These are phyloP conservation scores for Stramonita haemastoma DNA, from an alignment of 2,888 invertebrate species.

Conservation along the genomic window DNA sequence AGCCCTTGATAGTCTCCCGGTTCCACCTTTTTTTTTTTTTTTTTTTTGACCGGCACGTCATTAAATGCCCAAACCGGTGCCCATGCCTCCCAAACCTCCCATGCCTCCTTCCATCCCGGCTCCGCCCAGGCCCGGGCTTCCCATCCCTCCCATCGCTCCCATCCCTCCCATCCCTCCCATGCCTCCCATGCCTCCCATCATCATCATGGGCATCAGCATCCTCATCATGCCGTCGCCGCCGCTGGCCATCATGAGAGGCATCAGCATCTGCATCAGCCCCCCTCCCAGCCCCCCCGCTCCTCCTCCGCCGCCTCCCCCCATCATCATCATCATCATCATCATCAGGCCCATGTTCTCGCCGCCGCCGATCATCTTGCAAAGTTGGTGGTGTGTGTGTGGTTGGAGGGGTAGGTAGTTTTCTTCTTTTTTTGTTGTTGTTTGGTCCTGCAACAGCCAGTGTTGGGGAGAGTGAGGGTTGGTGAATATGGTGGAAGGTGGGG, in stretches of 20 bases:
- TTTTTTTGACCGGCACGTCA: background rate
- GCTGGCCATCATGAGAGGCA: background rate
- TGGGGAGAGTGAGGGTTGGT: background rate
- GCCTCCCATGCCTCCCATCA: conserved; percentile 24
- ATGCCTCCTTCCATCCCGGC: background rate
- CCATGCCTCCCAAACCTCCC: conserved; percentile 21
- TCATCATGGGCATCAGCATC: conserved; percentile 30
- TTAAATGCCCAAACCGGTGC: background rate
- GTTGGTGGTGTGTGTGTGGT: too few relatives aligned
- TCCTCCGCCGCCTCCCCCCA: background rate
- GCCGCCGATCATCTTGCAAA: background rate
- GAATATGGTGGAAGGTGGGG: too few relatives aligned
- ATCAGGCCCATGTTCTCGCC: background rate
- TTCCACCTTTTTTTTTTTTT: too few relatives aligned
- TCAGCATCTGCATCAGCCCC: conserved; percentile 16
- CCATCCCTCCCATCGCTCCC: conserved; percentile 19
- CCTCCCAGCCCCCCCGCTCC: background rate
- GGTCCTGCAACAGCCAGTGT: too few relatives aligned
- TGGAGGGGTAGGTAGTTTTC: too few relatives aligned
- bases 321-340: conserved; percentile 32
- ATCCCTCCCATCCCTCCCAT: conserved; percentile 14
- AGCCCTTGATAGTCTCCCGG: too few relatives aligned
- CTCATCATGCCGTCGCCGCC: conserved; percentile 19
- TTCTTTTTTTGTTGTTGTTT: too few relatives aligned
- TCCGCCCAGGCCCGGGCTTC: background rate